Evolutionary conservation across 2,113 vertebrate species (phyloP).

Genomic region (Morone chrysops): DNA sequence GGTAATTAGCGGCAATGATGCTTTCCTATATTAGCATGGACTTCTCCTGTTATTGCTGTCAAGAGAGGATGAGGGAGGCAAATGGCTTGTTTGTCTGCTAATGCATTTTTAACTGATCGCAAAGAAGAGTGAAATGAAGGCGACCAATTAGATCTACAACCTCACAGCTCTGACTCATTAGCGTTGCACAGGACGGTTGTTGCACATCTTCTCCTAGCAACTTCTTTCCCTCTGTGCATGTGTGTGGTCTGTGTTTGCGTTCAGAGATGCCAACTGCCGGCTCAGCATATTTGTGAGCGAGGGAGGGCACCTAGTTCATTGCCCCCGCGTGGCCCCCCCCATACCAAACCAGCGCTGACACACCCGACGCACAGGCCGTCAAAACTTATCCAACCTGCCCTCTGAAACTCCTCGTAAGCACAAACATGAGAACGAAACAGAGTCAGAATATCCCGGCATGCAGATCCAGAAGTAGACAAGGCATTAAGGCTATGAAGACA

Average conservation of each 20-base stretch:
- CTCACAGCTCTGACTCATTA: constrained; percentile 48
- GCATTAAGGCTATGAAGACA: not conserved
- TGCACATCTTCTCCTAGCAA: constrained; percentile 46
- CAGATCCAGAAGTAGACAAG: constrained; percentile 19
- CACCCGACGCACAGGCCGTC: not conserved
- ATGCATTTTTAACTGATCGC: constrained; percentile 54
- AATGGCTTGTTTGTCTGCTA: constrained; percentile 51
- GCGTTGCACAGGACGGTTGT: constrained; percentile 13
- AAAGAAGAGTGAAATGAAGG: constrained; percentile 47
- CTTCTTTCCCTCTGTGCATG: constrained; percentile 32
- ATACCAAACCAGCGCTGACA: constrained; percentile 7
- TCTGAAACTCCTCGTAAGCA: constrained; percentile 29
- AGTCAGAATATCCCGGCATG: not conserved
- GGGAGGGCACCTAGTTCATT: constrained; percentile 29
- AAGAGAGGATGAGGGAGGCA: constrained; percentile 28
- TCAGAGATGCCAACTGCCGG: constrained; percentile 42
- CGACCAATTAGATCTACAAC: constrained; percentile 48
- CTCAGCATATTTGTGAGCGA: constrained; percentile 66
- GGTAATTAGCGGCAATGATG: constrained; percentile 52
- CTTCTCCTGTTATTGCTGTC: constrained; percentile 44
- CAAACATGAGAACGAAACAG: not conserved
- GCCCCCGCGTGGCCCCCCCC: constrained; percentile 4
- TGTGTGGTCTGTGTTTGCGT: constrained; percentile 10
- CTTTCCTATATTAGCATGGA: constrained; percentile 35
- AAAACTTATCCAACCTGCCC: constrained; percentile 5